phyloP scores from a whole-genome alignment of 2,888 invertebrate genomes.

The Ligdia adustata region DNA sequence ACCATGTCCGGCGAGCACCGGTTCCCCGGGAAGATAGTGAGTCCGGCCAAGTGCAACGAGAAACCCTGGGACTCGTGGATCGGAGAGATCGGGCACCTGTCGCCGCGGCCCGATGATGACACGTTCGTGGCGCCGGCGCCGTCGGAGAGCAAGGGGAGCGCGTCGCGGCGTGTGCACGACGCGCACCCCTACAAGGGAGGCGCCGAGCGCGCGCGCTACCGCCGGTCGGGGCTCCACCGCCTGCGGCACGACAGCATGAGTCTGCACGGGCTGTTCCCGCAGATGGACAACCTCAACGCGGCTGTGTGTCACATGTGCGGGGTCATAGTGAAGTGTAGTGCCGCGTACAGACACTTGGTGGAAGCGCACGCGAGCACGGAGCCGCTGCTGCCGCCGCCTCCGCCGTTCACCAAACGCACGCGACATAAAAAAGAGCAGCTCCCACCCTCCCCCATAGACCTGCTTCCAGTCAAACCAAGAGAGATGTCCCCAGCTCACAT shows the following conservation, averaged over 20 bases:
- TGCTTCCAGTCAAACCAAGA: conserved; percentile 65
- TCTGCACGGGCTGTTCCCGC: conserved; percentile 91
- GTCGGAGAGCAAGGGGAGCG: conserved; percentile 59
- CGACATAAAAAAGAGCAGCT: conserved; percentile 73
- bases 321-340: conserved; percentile 90
- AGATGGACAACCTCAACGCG: conserved; percentile 89
- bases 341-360: conserved; percentile 89
- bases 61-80: conserved; percentile 82
- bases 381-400: conserved; percentile 75
- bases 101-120: conserved; percentile 69
- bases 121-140: conserved; percentile 61
- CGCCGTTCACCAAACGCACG: conserved; percentile 60
- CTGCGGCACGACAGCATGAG: conserved; percentile 86
- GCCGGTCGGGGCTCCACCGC: conserved; percentile 79
- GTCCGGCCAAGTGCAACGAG: conserved; percentile 77
- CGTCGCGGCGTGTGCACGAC: conserved; percentile 55
- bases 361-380: conserved; percentile 77
- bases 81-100: conserved; percentile 76
- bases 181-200: conserved; percentile 62
- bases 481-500: conserved; percentile 65
- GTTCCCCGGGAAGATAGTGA: conserved; percentile 70
- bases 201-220: conserved; percentile 51
- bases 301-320: conserved; percentile 92
- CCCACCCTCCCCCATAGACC: conserved; percentile 64
- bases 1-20: conserved; percentile 77